These are phyloP conservation scores for Pantherophis vulpinus DNA, from an alignment of 2,797 vertebrate genomes.

Conservation along the genomic window DNA sequence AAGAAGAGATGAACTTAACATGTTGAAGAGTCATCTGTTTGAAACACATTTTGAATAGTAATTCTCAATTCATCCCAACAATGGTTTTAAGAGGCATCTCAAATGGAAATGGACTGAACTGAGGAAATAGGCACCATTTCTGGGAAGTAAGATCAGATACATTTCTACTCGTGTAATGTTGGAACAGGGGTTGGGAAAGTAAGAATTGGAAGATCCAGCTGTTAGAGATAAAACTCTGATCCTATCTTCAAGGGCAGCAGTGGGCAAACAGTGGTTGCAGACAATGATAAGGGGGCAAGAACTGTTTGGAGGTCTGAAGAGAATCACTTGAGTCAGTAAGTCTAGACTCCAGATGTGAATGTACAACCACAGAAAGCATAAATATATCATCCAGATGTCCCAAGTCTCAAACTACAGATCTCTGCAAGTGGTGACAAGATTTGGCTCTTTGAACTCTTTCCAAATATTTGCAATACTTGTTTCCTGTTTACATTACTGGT, in stretches of 20 bases:
- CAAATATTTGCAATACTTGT: slow-evolving; percentile 50
- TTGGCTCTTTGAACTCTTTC: slow-evolving; percentile 50
- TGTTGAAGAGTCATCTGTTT: neutral
- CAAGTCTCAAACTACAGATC: slow-evolving; percentile 72
- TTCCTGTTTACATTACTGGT: slow-evolving; percentile 61
- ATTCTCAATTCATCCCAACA: neutral
- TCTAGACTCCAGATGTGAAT: slow-evolving; percentile 88
- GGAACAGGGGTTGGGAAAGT: slow-evolving; percentile 27
- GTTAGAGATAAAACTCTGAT: slow-evolving; percentile 43
- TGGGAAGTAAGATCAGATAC: neutral
- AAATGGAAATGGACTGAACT: neutral
- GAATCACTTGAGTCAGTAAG: slow-evolving; percentile 74
- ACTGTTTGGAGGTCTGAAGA: slow-evolving; percentile 50
- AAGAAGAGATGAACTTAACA: neutral
- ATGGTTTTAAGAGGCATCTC: neutral
- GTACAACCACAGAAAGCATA: slow-evolving; percentile 60
- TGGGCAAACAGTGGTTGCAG: neutral
- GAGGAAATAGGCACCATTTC: neutral
- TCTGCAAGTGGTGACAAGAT: slow-evolving; percentile 67
- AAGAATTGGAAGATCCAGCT: slow-evolving; percentile 57
- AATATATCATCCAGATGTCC: slow-evolving; percentile 83
- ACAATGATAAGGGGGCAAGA: slow-evolving; percentile 49
- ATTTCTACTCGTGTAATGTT: neutral
- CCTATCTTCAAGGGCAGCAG: slow-evolving; percentile 39
- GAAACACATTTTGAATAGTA: no score